These are phyloP conservation scores for Habrosyne pyritoides DNA, from an alignment of 2,888 invertebrate genomes.

Conservation along the genomic window DNA sequence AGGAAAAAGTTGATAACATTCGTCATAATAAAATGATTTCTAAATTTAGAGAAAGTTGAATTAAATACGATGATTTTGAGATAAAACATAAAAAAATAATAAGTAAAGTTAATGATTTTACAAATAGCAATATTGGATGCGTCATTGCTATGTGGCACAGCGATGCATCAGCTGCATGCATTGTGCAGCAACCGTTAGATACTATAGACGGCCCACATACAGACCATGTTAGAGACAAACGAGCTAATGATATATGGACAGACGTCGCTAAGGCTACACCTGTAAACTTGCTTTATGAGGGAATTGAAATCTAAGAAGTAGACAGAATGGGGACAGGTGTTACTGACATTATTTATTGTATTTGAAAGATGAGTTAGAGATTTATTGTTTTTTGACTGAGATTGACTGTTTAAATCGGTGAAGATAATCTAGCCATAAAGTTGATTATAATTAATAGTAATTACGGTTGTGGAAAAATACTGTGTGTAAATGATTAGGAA, in stretches of 20 bases:
- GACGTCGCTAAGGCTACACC: conserved; percentile 35
- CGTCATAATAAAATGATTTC: background rate
- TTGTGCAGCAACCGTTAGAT: conserved; percentile 75
- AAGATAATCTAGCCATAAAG: background rate
- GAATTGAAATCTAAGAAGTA: conserved; percentile 49
- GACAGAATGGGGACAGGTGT: conserved; percentile 43
- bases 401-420: background rate
- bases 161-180: conserved; percentile 65
- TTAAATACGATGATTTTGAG: background rate
- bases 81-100: background rate
- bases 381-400: background rate
- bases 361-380: background rate
- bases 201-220: conserved; percentile 63
- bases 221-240: conserved; percentile 55
- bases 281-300: conserved; percentile 41
- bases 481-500: background rate
- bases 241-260: conserved; percentile 66
- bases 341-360: conserved; percentile 18
- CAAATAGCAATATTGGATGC: conserved; percentile 11
- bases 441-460: background rate
- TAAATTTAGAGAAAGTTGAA: background rate
- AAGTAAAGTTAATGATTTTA: background rate
- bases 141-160: conserved; percentile 60
- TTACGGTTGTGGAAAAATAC: background rate
- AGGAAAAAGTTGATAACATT: background rate